Evolutionary conservation across 2,888 invertebrate species (phyloP).

Genomic region (Himalopsyche tibetana): DNA sequence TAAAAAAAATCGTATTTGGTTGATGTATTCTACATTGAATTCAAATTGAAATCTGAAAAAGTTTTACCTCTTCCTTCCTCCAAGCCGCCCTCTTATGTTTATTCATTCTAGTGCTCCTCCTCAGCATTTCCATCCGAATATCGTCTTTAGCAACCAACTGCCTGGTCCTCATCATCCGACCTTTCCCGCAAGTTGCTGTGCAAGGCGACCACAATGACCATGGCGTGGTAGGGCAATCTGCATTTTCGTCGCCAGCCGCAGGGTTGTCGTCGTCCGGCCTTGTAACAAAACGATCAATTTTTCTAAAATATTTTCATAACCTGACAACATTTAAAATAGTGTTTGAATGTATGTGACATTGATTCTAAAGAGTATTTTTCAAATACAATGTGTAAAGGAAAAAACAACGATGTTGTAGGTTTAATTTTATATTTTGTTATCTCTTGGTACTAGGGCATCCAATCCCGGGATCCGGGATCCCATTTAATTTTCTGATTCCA

Average conservation of each 20-base stretch:
- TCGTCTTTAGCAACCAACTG: slow-evolving; percentile 52
- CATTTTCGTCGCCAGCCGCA: slow-evolving; percentile 67
- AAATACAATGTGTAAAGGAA: too few species aligned
- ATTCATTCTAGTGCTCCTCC: slow-evolving; percentile 45
- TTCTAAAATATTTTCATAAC: neutral
- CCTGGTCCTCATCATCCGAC: slow-evolving; percentile 80
- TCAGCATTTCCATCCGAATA: slow-evolving; percentile 54
- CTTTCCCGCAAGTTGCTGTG: slow-evolving; percentile 87
- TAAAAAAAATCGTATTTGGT: too few species aligned
- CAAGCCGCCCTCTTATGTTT: slow-evolving; percentile 32
- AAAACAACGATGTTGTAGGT: too few species aligned
- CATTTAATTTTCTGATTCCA: too few species aligned
- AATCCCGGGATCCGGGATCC: too few species aligned
- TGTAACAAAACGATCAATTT: neutral
- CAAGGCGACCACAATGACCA: slow-evolving; percentile 93
- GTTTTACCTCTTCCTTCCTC: slow-evolving; percentile 49
- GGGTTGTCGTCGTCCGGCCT: slow-evolving; percentile 2
- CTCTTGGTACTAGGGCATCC: too few species aligned
- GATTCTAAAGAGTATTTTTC: too few species aligned
- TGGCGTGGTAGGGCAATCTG: slow-evolving; percentile 79
- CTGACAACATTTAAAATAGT: too few species aligned
- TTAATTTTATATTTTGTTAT: too few species aligned
- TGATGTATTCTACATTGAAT: neutral
- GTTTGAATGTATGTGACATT: too few species aligned
- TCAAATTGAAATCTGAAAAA: slow-evolving; percentile 35